These are phyloP conservation scores for Pseudorhiza aurosa DNA, from an alignment of 30 jellyfish, hydroid and myxozoan species.

Conservation along the genomic window DNA sequence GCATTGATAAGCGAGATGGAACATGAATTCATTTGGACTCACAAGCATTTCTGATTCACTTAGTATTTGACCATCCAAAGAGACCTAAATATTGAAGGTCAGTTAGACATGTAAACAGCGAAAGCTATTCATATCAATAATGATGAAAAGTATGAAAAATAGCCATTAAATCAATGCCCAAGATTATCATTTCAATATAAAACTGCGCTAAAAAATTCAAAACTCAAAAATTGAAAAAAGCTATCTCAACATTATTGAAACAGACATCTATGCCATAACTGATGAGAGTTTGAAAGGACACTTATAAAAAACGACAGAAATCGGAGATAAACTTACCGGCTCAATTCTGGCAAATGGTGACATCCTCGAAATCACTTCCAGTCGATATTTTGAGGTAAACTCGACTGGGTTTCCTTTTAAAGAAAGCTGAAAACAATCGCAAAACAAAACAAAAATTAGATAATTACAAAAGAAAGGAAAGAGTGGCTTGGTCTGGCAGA, in stretches of 20 bases:
- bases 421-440: constrained; percentile 28
- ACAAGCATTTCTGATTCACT: constrained; percentile 50
- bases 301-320: no score
- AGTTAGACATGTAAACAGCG: no score
- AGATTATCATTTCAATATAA: background rate
- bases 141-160: no score
- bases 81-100: constrained; percentile 17
- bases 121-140: no score
- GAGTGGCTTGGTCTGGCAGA: no score
- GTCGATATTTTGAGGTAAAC: constrained; percentile 67
- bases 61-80: constrained; percentile 60
- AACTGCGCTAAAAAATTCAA: background rate
- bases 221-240: no score
- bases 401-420: constrained; percentile 79
- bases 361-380: constrained; percentile 51
- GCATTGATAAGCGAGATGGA: no score
- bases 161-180: background rate
- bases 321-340: constrained; percentile 63
- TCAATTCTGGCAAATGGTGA: constrained; percentile 70
- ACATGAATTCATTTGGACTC: no score
- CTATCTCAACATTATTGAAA: background rate
- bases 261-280: background rate
- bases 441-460: background rate
- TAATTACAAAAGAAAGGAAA: no score
- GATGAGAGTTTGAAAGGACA: background rate